A percentile compares a stretch with the other conserved stretches of the same genome.
These are phyloP conservation scores for Drosophila pseudotakahashii DNA, from an alignment of 2,888 invertebrate species.

Conservation along the genomic window DNA sequence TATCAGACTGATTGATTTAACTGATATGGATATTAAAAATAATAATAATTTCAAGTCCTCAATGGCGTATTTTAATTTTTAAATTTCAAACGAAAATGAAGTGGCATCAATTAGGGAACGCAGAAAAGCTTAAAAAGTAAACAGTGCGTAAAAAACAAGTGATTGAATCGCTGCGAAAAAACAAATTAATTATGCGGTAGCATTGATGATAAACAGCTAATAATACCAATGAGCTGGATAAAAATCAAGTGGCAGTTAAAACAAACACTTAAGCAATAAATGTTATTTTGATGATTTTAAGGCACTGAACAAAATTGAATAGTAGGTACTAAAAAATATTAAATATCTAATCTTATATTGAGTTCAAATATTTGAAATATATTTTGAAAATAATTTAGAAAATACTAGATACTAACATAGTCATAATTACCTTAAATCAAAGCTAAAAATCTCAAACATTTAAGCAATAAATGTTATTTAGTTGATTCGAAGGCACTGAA, in stretches of 20 bases:
- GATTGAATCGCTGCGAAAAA: neutral
- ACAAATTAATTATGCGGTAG: neutral
- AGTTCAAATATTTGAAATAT: too few species aligned
- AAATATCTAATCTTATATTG: too few species aligned
- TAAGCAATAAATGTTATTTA: neutral
- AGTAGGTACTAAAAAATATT: too few species aligned
- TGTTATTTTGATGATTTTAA: too few species aligned
- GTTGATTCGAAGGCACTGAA: too few species aligned
- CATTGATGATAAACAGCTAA: too few species aligned
- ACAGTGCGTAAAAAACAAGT: too few species aligned
- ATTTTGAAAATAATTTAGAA: too few species aligned
- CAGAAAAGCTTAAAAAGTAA: neutral
- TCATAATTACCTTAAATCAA: too few species aligned
- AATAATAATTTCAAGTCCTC: neutral
- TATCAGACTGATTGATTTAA: neutral
- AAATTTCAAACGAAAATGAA: neutral
- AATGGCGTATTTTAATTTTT: neutral
- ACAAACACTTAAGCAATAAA: neutral
- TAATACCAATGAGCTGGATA: neutral
- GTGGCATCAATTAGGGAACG: neutral
- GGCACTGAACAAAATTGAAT: too few species aligned
- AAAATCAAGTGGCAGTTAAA: neutral
- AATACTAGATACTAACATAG: too few species aligned
- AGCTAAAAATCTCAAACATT: neutral
- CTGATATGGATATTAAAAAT: neutral